These are phyloP conservation scores for Morpho deidamia DNA, from an alignment of 2,888 invertebrate genomes.

Conservation along the genomic window DNA sequence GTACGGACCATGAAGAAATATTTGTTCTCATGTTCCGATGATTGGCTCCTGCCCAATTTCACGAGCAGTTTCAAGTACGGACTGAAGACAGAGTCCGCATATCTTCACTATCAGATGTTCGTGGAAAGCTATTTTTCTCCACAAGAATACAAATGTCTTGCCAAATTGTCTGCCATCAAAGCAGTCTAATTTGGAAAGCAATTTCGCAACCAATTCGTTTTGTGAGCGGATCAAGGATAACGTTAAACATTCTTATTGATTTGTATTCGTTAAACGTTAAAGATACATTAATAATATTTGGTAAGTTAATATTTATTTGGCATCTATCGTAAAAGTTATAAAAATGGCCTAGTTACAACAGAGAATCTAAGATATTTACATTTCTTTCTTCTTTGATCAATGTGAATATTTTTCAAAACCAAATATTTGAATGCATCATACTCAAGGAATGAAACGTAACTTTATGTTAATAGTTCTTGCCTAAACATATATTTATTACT, in stretches of 20 bases:
- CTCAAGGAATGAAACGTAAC: too few relatives aligned
- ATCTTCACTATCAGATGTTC: conserved; percentile 66
- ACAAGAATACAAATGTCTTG: conserved; percentile 76
- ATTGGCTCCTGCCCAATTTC: conserved; percentile 67
- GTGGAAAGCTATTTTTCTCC: conserved; percentile 73
- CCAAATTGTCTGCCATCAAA: conserved; percentile 75
- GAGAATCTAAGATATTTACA: too few relatives aligned
- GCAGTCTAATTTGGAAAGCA: conserved; percentile 77
- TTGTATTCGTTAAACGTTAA: conserved; percentile 6
- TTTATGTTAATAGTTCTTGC: too few relatives aligned
- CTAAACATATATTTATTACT: too few relatives aligned
- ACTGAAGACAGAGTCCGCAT: conserved; percentile 44
- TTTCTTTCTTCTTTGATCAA: too few relatives aligned
- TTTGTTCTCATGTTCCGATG: conserved; percentile 54
- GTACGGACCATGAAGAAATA: conserved; percentile 29
- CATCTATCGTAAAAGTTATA: too few relatives aligned
- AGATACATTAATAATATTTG: neutral
- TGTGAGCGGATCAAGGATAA: conserved; percentile 70
- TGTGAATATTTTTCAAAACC: too few relatives aligned
- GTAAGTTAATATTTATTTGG: neutral
- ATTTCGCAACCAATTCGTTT: conserved; percentile 76
- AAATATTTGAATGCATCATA: too few relatives aligned
- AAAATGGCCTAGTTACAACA: too few relatives aligned
- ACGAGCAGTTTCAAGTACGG: conserved; percentile 38
- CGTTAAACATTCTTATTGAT: conserved; percentile 69